A percentile compares a stretch with the other conserved stretches of the same genome.
phyloP scores from a whole-genome alignment of 2,113 vertebrate species.

The Alouatta palliata region DNA sequence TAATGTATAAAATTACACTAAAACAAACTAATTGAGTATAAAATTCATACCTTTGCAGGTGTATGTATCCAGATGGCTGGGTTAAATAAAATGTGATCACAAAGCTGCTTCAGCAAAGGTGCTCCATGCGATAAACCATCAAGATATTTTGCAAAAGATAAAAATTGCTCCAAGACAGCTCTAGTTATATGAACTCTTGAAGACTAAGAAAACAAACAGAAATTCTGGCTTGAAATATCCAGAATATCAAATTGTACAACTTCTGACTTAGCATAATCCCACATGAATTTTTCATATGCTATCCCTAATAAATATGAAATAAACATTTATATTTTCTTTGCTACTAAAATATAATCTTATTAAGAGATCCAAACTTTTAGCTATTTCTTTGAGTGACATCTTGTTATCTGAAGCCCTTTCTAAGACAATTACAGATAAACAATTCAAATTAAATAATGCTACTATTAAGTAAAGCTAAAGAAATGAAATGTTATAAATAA shows the following conservation, averaged over 20 bases:
- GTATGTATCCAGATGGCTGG: conserved; percentile 99
- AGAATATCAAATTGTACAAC: background rate
- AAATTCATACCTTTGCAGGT: conserved; percentile 92
- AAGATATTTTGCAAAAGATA: conserved; percentile 99
- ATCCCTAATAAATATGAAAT: background rate
- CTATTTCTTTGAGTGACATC: background rate
- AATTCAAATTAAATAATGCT: background rate
- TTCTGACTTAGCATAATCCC: background rate
- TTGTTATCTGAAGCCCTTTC: background rate
- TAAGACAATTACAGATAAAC: background rate
- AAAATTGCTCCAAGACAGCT: conserved; percentile 97
- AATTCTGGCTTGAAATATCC: conserved; percentile 22
- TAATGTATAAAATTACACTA: background rate
- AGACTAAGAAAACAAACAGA: conserved; percentile 85
- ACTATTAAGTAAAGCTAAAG: background rate
- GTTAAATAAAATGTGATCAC: conserved; percentile 99
- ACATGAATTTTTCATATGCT: background rate
- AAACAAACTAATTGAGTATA: background rate
- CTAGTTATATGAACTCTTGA: conserved; percentile 97
- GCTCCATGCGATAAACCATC: conserved; percentile 98
- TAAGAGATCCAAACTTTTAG: background rate
- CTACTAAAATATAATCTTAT: background rate
- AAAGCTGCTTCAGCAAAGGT: conserved; percentile 97
- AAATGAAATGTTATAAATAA: conserved; percentile 3
- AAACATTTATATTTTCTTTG: background rate